Evolutionary conservation across 2,113 vertebrate genomes (phyloP), one percentile per base, ranked within the genome.

Genomic region (Ibidorhyncha struthersii): DNA sequence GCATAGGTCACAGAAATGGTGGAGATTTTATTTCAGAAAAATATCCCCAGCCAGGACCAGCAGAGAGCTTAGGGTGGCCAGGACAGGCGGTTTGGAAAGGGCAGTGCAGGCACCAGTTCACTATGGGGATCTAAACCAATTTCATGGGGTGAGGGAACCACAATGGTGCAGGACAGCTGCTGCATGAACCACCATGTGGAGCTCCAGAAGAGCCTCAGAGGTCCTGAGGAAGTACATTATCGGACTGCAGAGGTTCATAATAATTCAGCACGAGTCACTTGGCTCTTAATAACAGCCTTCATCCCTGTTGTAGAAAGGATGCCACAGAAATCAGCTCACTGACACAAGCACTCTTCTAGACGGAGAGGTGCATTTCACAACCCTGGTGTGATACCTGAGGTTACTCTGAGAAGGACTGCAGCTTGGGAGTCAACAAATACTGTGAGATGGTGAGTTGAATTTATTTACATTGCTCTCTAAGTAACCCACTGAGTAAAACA

Each of bases 291-390:
- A 27, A n/a, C 36, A 25, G 4, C 32, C 40, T 30, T 34, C 43
- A 40, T n/a, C 38, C 36, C 36, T 17, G 10, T 12, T n/a, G 49
- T 8, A 29, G 62, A 22, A 18, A 67, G 47, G 65, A 36, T 38
- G 59, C 27, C 25, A 17, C 16, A 50, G 52, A 21, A 30, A 58
- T 20, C 19, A 17, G 14, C 49, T 47, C 1, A 0, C 67, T 52
- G 30, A 34, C 10, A n/a, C 8, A 14, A 32, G 32, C 0, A 1
- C 14, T 63, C 15, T 26, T 34, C 30, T 18, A 9, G 11, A 6
- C 0, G 1, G 58, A 58, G 38, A 50, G 10, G 41, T 1, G 1
- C 4, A 1, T 40, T 55, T n/a, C 56, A 15, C 4, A 30, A 22
- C 27, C 25, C 2, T 2, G 19, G 55, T 30, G 16, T 23, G 71